Evolutionary conservation across 2,888 invertebrate genomes (phyloP), one percentile per base, ranked within the genome.

Genomic region (Acanthosepion esculentum): DNA sequence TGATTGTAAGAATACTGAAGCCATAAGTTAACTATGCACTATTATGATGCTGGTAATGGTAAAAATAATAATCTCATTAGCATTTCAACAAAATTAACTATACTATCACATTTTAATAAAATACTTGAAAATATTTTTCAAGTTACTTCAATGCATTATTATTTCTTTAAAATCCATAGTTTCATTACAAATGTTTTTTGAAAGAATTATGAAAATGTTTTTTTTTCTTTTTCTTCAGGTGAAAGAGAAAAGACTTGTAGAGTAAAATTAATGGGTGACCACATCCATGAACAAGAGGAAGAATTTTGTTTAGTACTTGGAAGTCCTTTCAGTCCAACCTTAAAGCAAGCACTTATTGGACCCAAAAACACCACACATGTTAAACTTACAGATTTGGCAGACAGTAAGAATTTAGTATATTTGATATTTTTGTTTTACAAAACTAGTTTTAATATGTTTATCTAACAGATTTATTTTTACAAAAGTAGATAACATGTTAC

Each of bases 221-320:
- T 91, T 91, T 91, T 23, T 6, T 48, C 26, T 18, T 59, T 48
- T 48, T 94, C 95, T 95, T 18, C 95, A 97, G 97, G 97, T 94
- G 97, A 97, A 94, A 95, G 96, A 33, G 96, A 97, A 95, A 96
- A 97, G 94, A 95, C 96, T n/a, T 97, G 97, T 95, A 95, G 95
- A 15, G 97, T 97, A n/a, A 95, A 95, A 48, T 94, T 97, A 23
- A 95, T 97, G 12, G 96, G 97, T 95, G 97, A 97, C 95, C 95
- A 95, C 48, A 94, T 96, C 7, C 97, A 96, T 95, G 97, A 97
- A 95, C 95, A 95, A 26, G 96, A 96, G 93, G 97, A 97, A 95
- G 96, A 96, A 95, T 97, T 97, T 95, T 95, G 96, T 26, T 95
- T 97, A 59, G 97, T 97, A 8, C 96, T 97, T 20, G 97, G 97